Evolutionary conservation across 2,888 invertebrate genomes (phyloP).

Genomic region (Melanostoma mellinum): DNA sequence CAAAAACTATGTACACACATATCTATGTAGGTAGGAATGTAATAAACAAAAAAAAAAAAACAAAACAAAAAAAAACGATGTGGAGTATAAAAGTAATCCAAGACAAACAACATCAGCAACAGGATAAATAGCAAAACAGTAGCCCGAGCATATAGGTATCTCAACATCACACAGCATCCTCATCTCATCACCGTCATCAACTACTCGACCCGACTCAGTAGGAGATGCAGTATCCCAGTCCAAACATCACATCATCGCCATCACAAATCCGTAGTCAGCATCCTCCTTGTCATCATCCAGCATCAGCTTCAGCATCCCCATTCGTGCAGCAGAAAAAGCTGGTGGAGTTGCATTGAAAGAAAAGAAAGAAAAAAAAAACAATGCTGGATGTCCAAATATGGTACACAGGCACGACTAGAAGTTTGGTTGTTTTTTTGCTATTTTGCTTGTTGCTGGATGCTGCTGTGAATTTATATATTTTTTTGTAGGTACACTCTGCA

Average conservation of each 20-base stretch:
- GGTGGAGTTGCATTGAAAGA: constrained; percentile 32
- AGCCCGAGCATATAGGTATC: constrained; percentile 39
- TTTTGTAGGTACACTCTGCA: constrained; percentile 26
- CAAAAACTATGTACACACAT: constrained; percentile 3
- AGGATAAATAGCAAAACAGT: constrained; percentile 64
- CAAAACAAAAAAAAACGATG: not conserved
- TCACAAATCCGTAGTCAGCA: constrained; percentile 26
- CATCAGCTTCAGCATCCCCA: not conserved
- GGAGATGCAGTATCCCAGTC: constrained; percentile 38
- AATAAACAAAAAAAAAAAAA: constrained; percentile 4
- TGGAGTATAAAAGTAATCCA: not conserved
- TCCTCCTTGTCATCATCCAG: constrained; percentile 24
- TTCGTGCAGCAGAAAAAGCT: constrained; percentile 38
- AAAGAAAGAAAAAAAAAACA: not conserved
- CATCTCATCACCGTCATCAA: constrained; percentile 25
- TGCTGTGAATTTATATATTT: constrained; percentile 19
- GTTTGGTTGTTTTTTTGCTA: constrained; percentile 24
- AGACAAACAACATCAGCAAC: constrained; percentile 51
- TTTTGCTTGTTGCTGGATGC: constrained; percentile 47
- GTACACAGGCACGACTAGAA: constrained; percentile 21
- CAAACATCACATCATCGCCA: constrained; percentile 37
- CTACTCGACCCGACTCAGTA: constrained; percentile 26
- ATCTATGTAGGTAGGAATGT: not conserved
- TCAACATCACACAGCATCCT: constrained; percentile 39
- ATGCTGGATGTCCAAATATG: constrained; percentile 65